Evolutionary conservation across 2,113 vertebrate genomes (phyloP), one percentile per base, ranked within the genome.

Genomic region (Sceloporus undulatus): DNA sequence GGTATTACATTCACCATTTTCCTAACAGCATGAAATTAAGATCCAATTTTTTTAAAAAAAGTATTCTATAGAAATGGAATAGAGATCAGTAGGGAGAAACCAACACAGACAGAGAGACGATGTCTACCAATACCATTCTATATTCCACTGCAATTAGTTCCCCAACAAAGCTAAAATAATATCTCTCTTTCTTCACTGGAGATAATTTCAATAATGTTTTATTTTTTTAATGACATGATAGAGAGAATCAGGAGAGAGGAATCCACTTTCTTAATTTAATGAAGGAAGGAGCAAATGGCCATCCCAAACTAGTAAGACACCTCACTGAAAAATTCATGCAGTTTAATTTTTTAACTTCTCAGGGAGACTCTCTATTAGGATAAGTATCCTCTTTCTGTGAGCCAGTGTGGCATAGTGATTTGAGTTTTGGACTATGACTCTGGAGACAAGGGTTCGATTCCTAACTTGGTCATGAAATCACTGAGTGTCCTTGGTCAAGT

Each of bases 181-280:
- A 91, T 91, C 91, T 85, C 0, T n/a, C 89, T 91, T 91, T 76
- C 59, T 87, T 90, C 84, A 82, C 0, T 25, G 86, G 84, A 94
- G 77, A 65, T 82, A 92, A 95, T 93, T 92, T 92, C 48, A 82
- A 85, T 89, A 85, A 94, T 91, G 88, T 18, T 29, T 88, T 19
- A 88, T 89, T 94, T 95, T 92, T 87, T 59, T 82, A 18, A 27
- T 89, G 92, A 66, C 86, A 27, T 88, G 74, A 85, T 85, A 77
- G 56, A 76, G 34, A 77, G 38, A 52, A 68, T 79, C 92, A 93
- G 25, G 38, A 79, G 76, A 54, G 88, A 89, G 65, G n/a, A 85
- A 34, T 21, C 91, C 88, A 92, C 92, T 94, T 91, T 56, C 81
- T 73, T 82, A 84, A 91, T 91, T 85, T 52, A 94, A 91, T 65